Evolutionary conservation across 2,113 vertebrate species (phyloP).

Genomic region (Macquaria australasica): DNA sequence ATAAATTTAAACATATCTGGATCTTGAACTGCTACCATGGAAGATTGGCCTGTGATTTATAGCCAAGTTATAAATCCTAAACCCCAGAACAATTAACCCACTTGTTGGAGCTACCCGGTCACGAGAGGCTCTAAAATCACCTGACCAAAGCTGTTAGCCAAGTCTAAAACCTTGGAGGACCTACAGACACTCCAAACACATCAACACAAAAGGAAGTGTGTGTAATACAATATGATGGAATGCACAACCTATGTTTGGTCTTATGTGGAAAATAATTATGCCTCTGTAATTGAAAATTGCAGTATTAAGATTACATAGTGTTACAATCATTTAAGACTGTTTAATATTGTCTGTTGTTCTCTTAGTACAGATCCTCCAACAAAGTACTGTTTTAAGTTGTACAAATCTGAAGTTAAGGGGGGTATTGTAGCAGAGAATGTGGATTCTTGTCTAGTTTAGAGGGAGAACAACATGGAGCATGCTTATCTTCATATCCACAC

Average conservation of each 20-base stretch:
- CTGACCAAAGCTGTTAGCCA: conserved; percentile 41
- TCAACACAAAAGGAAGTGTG: not conserved
- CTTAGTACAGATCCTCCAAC: not conserved
- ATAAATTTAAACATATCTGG: not conserved
- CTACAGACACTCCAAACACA: conserved; percentile 5
- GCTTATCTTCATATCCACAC: conserved; percentile 87
- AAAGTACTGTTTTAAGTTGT: not conserved
- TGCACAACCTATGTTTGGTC: not conserved
- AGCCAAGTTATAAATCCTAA: conserved; percentile 44
- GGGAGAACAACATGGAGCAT: conserved; percentile 82
- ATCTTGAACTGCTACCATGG: not conserved
- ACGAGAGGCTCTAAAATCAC: conserved; percentile 42
- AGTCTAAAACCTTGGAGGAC: conserved; percentile 28
- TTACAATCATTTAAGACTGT: not conserved
- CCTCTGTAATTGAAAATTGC: not conserved
- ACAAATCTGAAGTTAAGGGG: not conserved
- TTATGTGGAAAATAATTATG: not conserved
- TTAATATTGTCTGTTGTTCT: not conserved
- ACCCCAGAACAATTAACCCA: conserved; percentile 49
- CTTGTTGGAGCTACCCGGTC: conserved; percentile 45
- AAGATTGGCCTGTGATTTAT: conserved; percentile 13
- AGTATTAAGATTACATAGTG: not conserved
- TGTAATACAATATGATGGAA: conserved; percentile 1
- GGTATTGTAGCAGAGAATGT: not conserved
- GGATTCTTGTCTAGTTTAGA: not conserved